Base-by-base conservation (phyloP, 2,888 invertebrate species). In the Urechis unicinctus region DNA sequence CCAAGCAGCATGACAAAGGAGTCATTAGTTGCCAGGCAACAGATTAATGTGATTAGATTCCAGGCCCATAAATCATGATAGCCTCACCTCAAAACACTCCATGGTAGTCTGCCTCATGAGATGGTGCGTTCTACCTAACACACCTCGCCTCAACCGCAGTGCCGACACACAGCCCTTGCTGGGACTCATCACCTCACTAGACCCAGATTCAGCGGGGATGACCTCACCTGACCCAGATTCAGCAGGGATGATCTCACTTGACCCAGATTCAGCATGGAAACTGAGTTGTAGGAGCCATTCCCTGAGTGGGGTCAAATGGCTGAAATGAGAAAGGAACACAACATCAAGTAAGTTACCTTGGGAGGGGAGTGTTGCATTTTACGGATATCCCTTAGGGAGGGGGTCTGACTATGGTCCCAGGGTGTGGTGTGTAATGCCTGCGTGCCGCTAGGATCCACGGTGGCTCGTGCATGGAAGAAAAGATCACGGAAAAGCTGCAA, bases 41-140 rank as follows among this genome's bases (percentile, higher is more conserved):
- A n/a, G n/a, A n/a, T n/a, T n/a, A n/a, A n/a, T n/a, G n/a, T n/a
- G n/a, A n/a, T n/a, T n/a, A n/a, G n/a, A n/a, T n/a, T n/a, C n/a
- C n/a, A n/a, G n/a, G n/a, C n/a, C n/a, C n/a, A n/a, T n/a, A n/a
- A n/a, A n/a, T n/a, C n/a, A n/a, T n/a, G n/a, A 17, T 17, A 36
- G 36, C 36, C 36, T 13, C 56, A 73, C 73, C 67, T 71, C 62
- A 58, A 70, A 72, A 52, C 68, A 71, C 50, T 73, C 73, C 17
- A 66, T 50, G 5, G 71, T 70, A 6, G 67, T 67, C 50, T 69
- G 66, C 31, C 71, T 54, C 43, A 24, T 24, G 28, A 29, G 54
- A 13, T 36, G 9, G 9, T 36, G 9, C 13, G 41, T 9, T 13
- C 41, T 36, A 13, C 9, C 9, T 36, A 13, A 36, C n/a, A n/a